A percentile compares a stretch with the other conserved stretches of the same genome.
These are phyloP conservation scores for Abrostola triplasia DNA, from an alignment of 2,888 invertebrate genomes.

Conservation along the genomic window DNA sequence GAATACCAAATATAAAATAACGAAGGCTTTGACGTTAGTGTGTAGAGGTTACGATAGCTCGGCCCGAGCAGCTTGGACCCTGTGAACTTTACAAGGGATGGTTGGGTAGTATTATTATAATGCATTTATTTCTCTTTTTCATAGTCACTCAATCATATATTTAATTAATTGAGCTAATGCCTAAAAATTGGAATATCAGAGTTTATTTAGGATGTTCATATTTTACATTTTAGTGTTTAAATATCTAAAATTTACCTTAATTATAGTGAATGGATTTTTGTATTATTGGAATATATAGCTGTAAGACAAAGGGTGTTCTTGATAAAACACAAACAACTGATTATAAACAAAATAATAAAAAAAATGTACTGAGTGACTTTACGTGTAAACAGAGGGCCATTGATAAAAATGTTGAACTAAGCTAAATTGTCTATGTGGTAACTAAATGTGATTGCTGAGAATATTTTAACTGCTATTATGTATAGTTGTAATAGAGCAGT, in stretches of 20 bases:
- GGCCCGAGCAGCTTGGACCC: slow-evolving; percentile 86
- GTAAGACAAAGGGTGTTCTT: slow-evolving; percentile 87
- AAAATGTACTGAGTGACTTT: slow-evolving; percentile 88
- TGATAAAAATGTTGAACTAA: slow-evolving; percentile 87
- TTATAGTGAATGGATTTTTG: slow-evolving; percentile 88
- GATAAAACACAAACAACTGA: slow-evolving; percentile 86
- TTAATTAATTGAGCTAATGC: slow-evolving; percentile 88
- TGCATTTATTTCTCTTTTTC: slow-evolving; percentile 88
- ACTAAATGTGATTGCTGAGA: slow-evolving; percentile 87
- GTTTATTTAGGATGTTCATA: slow-evolving; percentile 89
- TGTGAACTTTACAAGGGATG: slow-evolving; percentile 78
- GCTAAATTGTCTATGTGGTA: slow-evolving; percentile 88
- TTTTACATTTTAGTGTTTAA: slow-evolving; percentile 89
- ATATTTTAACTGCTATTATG: slow-evolving; percentile 86
- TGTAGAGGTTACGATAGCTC: slow-evolving; percentile 75
- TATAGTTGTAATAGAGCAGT: slow-evolving; percentile 83
- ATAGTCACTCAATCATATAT: slow-evolving; percentile 88
- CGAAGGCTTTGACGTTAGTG: slow-evolving; percentile 83
- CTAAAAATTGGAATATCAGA: slow-evolving; percentile 88
- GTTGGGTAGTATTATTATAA: slow-evolving; percentile 86
- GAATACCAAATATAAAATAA: slow-evolving; percentile 86
- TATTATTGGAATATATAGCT: slow-evolving; percentile 88
- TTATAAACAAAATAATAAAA: slow-evolving; percentile 84
- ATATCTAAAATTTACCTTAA: slow-evolving; percentile 89
- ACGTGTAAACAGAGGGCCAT: slow-evolving; percentile 89